Evolutionary conservation across 2,113 vertebrate genomes (phyloP).

Genomic region (Triplophysa rosa): DNA sequence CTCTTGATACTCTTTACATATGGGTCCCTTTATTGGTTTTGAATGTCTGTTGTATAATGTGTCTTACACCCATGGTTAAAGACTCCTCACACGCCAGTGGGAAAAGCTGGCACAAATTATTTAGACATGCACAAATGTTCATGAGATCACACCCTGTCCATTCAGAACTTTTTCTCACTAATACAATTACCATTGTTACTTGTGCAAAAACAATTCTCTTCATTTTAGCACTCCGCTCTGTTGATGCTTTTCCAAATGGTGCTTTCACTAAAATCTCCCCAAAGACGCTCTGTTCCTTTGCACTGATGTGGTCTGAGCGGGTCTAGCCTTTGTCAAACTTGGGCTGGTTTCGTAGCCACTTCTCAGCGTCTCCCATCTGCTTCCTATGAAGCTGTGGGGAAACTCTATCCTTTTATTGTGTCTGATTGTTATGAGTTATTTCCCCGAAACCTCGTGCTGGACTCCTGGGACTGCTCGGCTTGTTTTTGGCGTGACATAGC

Average conservation of each 20-base stretch:
- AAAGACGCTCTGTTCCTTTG: slow-evolving; percentile 8
- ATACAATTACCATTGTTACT: slow-evolving; percentile 42
- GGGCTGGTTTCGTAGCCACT: neutral
- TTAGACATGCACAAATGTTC: neutral
- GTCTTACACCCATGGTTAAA: neutral
- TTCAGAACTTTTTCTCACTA: slow-evolving; percentile 8
- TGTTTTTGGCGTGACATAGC: slow-evolving; percentile 20
- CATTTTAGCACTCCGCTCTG: slow-evolving; percentile 4
- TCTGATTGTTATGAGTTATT: slow-evolving; percentile 45
- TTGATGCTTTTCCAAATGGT: slow-evolving; percentile 16
- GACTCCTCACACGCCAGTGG: neutral
- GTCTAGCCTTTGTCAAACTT: neutral
- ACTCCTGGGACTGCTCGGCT: neutral
- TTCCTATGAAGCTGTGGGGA: slow-evolving; percentile 29
- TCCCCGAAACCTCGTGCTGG: slow-evolving; percentile 34
- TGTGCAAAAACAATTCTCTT: slow-evolving; percentile 4
- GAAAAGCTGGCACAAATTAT: neutral
- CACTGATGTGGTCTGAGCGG: neutral
- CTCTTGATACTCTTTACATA: no score
- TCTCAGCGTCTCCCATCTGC: slow-evolving; percentile 44
- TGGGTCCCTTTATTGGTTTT: neutral
- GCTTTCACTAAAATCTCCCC: neutral
- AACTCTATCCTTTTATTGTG: slow-evolving; percentile 50
- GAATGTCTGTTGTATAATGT: neutral
- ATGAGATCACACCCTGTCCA: slow-evolving; percentile 33